Conservation (phyloP, 2,888 invertebrate species). For the Rosalia funebris region DNA sequence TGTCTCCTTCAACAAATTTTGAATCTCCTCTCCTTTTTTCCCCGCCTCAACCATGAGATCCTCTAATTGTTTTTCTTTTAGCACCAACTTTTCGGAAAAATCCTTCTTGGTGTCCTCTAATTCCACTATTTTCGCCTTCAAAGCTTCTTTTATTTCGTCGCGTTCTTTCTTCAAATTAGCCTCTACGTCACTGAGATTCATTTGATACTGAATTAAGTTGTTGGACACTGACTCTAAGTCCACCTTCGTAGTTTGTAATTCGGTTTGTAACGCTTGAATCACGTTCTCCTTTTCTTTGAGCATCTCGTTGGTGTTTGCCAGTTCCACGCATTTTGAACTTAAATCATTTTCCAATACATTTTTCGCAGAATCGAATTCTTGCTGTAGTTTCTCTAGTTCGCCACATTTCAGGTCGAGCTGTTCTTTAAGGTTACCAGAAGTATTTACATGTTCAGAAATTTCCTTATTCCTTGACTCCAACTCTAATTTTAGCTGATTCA, state of each 20-base stretch:
- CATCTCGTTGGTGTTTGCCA: conserved; percentile 28
- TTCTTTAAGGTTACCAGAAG: conserved; percentile 43
- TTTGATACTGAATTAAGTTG: conserved; percentile 59
- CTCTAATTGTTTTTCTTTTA: conserved; percentile 63
- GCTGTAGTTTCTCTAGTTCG: conserved; percentile 47
- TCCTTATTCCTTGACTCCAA: conserved; percentile 3
- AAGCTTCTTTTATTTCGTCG: conserved; percentile 56
- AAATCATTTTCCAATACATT: conserved; percentile 33
- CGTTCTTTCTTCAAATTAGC: conserved; percentile 56
- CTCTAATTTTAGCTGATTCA: conserved; percentile 30
- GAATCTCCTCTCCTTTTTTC: conserved; percentile 31
- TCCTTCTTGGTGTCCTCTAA: conserved; percentile 59
- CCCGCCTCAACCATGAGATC: conserved; percentile 53
- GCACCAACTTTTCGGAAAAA: conserved; percentile 42
- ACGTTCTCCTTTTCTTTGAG: conserved; percentile 31
- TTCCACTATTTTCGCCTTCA: conserved; percentile 58
- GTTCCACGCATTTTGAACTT: conserved; percentile 26
- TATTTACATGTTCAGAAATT: background rate
- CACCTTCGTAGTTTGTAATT: conserved; percentile 57
- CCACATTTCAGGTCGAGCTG: conserved; percentile 45
- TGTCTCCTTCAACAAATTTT: conserved; percentile 35
- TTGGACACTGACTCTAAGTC: conserved; percentile 52
- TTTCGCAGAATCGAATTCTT: conserved; percentile 43
- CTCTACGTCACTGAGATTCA: conserved; percentile 56
- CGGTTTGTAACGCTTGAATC: conserved; percentile 57